A percentile compares a stretch with the other conserved stretches of the same genome.
These are phyloP conservation scores for Esox niger DNA, from an alignment of 2,113 vertebrate species.

Conservation along the genomic window DNA sequence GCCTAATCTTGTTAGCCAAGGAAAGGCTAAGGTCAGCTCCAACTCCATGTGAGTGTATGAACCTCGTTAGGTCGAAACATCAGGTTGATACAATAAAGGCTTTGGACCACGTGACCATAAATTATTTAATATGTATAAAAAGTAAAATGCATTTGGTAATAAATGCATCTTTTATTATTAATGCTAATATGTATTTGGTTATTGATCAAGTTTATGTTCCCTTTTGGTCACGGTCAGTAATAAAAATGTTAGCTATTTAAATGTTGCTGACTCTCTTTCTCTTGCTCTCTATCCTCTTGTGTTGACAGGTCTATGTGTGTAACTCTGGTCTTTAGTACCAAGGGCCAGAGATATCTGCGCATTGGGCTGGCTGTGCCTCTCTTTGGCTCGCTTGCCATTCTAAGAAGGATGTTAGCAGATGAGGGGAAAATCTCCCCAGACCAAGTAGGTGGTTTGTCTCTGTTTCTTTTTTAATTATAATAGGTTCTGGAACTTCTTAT, in stretches of 20 bases:
- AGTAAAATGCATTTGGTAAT: too few species aligned
- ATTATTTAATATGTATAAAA: too few species aligned
- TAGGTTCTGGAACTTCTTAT: too few species aligned
- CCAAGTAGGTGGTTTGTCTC: conserved; percentile 76
- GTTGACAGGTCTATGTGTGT: conserved; percentile 81
- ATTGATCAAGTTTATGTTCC: neutral
- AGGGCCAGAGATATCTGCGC: conserved; percentile 80
- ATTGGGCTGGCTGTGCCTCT: conserved; percentile 87
- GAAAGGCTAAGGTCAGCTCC: too few species aligned
- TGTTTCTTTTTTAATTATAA: conserved; percentile 27
- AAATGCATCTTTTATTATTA: too few species aligned
- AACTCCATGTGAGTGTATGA: too few species aligned
- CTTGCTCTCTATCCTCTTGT: neutral
- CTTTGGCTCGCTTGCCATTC: conserved; percentile 74
- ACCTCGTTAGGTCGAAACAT: too few species aligned
- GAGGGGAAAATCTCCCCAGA: conserved; percentile 79
- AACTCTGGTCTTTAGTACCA: conserved; percentile 82
- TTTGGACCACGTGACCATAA: too few species aligned
- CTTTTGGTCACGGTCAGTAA: too few species aligned
- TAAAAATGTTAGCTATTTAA: neutral
- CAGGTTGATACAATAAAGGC: too few species aligned
- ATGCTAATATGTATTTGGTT: too few species aligned
- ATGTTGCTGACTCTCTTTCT: neutral
- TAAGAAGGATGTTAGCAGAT: conserved; percentile 84
- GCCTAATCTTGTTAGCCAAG: too few species aligned